A percentile compares a stretch with the other conserved stretches of the same genome.
These are phyloP conservation scores for Metopolophium dirhodum DNA, from an alignment of 1,140 invertebrate genomes.

Conservation along the genomic window DNA sequence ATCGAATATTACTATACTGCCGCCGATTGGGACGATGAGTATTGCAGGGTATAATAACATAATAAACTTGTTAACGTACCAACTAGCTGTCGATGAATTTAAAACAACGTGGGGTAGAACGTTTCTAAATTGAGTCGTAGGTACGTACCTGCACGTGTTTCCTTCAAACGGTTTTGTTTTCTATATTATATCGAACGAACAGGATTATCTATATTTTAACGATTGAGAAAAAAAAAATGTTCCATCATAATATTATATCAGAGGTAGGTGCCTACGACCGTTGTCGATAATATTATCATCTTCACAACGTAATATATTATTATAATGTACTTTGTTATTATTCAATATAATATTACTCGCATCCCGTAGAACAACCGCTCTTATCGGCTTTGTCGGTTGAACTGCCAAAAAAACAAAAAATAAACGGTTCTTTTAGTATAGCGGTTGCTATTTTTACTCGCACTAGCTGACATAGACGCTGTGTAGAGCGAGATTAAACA, in stretches of 20 bases:
- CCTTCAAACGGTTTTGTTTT: neutral
- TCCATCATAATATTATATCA: neutral
- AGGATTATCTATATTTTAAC: neutral
- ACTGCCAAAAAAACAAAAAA: conserved; percentile 13
- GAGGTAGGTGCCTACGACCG: neutral
- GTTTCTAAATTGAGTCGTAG: neutral
- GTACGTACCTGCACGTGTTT: neutral
- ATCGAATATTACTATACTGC: neutral
- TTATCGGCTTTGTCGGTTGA: neutral
- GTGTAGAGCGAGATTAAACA: neutral
- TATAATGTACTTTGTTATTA: conserved; percentile 1
- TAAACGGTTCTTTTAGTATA: neutral
- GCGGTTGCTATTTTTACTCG: neutral
- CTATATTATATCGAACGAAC: neutral
- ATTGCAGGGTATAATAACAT: neutral
- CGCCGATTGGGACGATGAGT: too few species aligned
- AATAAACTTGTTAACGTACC: neutral
- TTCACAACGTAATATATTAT: neutral
- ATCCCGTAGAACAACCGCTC: neutral
- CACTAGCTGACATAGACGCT: neutral
- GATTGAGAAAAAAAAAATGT: neutral
- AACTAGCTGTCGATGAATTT: neutral
- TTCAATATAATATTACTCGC: neutral
- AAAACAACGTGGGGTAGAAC: neutral
- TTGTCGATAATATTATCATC: neutral